Evolutionary conservation across 2,113 vertebrate species (phyloP).

Genomic region (Sula dactylatra): DNA sequence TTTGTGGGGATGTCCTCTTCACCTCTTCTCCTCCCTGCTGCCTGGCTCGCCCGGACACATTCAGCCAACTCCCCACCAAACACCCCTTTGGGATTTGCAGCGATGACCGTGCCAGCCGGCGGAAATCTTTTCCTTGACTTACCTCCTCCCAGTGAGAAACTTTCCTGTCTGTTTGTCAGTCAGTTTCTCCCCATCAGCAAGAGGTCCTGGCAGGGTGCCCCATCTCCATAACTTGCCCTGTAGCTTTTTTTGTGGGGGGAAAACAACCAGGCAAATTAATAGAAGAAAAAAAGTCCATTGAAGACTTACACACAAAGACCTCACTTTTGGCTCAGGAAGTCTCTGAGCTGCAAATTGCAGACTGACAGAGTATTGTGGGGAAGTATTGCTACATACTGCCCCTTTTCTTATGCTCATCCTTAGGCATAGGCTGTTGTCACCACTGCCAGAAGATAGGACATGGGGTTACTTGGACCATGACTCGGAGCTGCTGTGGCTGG

Average conservation of each 20-base stretch:
- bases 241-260: neutral
- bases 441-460: neutral
- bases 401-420: neutral
- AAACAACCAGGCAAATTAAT: neutral
- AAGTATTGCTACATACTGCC: neutral
- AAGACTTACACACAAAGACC: neutral
- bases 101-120: rapidly evolving
- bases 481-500: neutral
- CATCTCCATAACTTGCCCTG: neutral
- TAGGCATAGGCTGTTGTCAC: neutral
- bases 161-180: neutral
- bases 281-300: neutral
- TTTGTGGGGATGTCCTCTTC: neutral
- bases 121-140: neutral
- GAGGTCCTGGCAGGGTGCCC: neutral
- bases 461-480: neutral
- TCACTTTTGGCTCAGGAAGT: neutral
- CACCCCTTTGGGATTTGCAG: neutral
- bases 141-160: neutral
- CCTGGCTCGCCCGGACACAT: neutral
- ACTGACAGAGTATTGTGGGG: neutral
- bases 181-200: neutral
- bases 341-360: neutral
- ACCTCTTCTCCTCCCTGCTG: neutral
- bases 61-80: neutral